Base-by-base conservation (phyloP, 2,113 vertebrate genomes). In the Prolemur simus region DNA sequence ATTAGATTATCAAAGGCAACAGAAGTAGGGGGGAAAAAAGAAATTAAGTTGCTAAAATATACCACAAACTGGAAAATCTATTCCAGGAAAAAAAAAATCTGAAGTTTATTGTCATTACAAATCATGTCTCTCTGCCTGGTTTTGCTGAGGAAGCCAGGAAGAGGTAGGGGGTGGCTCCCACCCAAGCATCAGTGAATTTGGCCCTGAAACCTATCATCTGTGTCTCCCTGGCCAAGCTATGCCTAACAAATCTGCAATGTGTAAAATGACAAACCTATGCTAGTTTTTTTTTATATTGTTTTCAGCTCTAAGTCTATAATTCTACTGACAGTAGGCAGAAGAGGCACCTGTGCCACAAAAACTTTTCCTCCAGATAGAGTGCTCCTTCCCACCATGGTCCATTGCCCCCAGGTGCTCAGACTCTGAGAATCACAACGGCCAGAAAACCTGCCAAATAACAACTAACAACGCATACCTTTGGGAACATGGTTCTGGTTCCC, bases 11-110 rank as follows among this genome's bases (percentile, higher is more conserved):
- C 54, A 90, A 90, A 89, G 80, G 42, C 68, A 96, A 87, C 32
- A 89, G 49, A 89, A 77, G n/a, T 47, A 88, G 20, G 21, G 69
- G 69, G 34, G 54, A 0, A 64, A 91, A 87, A 86, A 87, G 47
- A 89, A 93, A 71, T 10, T 63, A 91, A 89, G 21, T 49, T 89
- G 25, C 45, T 91, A 91, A 82, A 77, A 68, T 83, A 77, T 71
- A 85, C 4, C 21, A 64, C 71, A 91, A 90, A 89, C 21, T 74
- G 34, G 82, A 91, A 77, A 9, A 94, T 37, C 49, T 58, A 78
- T 20, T 83, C 32, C 21, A 54, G 49, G 34, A n/a, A 18, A 34
- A 87, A 52, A 68, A n/a, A 87, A 49, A 63, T 3, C 27, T 78
- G 34, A 81, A 58, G 58, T 37, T n/a, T 74, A n/a, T 68, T 52